Conservation (phyloP, 2,888 invertebrate species). For the Sinohyriopsis cumingii region DNA sequence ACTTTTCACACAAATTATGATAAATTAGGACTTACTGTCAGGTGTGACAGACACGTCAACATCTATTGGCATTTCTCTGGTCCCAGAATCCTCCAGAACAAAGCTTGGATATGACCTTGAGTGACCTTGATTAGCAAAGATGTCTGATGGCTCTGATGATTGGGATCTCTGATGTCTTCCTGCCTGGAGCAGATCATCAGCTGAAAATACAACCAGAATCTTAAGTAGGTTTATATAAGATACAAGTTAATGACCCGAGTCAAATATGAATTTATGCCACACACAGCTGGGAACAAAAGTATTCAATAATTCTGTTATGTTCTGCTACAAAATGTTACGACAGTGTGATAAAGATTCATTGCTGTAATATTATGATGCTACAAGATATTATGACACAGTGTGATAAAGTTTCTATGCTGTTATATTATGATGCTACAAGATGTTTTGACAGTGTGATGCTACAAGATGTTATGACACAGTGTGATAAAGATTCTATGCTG, state of each 20-base stretch:
- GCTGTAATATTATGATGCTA: no score
- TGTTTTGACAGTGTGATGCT: no score
- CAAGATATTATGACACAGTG: no score
- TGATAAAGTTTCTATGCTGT: no score
- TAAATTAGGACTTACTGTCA: constrained; percentile 30
- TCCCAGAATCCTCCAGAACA: constrained; percentile 38
- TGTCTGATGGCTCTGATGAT: constrained; percentile 55
- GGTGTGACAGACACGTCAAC: constrained; percentile 33
- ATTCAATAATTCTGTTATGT: no score
- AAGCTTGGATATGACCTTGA: constrained; percentile 42
- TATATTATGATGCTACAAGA: no score
- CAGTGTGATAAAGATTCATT: no score
- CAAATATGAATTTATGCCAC: no score
- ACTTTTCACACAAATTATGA: background rate
- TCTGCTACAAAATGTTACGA: no score
- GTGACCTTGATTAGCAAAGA: constrained; percentile 22
- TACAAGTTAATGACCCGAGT: background rate
- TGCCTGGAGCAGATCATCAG: background rate
- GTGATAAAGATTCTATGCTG: no score
- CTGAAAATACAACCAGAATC: background rate
- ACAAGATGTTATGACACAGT: no score
- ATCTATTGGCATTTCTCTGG: constrained; percentile 51
- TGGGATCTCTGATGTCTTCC: constrained; percentile 53
- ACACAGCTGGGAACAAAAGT: no score
- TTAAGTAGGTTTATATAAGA: background rate